Base-by-base conservation (phyloP, 2,113 vertebrate genomes). In the Oreochromis niloticus region DNA sequence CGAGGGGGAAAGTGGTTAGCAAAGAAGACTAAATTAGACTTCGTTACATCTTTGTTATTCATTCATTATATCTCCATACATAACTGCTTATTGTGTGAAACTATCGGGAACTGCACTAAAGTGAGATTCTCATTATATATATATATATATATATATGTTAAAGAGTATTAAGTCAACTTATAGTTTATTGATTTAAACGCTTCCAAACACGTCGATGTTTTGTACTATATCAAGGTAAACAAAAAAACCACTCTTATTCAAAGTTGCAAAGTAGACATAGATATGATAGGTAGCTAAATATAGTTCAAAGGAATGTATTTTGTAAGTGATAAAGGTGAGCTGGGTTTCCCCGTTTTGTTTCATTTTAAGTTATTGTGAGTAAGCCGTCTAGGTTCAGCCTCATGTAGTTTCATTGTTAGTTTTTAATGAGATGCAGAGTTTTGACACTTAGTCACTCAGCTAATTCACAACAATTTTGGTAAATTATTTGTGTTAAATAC, bases 1-100 rank as follows among this genome's bases (percentile, higher is more conserved):
- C 17, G 79, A 91, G 52, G 83, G 83, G 34, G 36, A 68, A 56
- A 48, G 14, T 43, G 30, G 57, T 13, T 30, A 86, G 66, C 6
- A 85, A 17, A 43, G 34, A 84, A 87, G 90, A 9, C 48, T 83
- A 90, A 90, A 86, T 14, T 54, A 82, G 57, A 80, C 16, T 52
- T 78, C 1, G 19, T 39, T 9, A 27, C 19, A n/a, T 22, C 36
- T 34, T 73, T 79, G 10, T 19, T 48, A 32, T 43, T 17, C 13
- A 46, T 19, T 66, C 14, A 12, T 50, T 34, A 52, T n/a, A 13
- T 6, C 46, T 34, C 10, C 46, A 78, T 52, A 34, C 46, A 34
- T 3, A n/a, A 78, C 10, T 50, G 8, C 24, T n/a, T 52, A 52
- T 13, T 32, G 46, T n/a, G 73, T 34, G 46, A 52, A 32, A 34